Evolutionary conservation across 2,888 invertebrate genomes (phyloP), one percentile per base, ranked within the genome.

Genomic region (Ethmia dodecea): DNA sequence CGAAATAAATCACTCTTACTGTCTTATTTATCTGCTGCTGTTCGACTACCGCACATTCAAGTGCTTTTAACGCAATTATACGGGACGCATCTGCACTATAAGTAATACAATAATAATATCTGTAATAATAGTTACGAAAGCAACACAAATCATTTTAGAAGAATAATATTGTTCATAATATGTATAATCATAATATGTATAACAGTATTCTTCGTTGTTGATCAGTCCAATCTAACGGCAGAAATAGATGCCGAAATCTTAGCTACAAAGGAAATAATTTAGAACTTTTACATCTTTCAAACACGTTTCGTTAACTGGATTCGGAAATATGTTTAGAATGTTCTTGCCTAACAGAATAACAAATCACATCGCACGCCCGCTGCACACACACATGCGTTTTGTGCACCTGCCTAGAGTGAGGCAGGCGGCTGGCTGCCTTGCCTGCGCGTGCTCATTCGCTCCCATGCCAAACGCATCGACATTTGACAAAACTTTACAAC

Each of bases 1-100:
- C 49, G 49, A 73, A 73, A 77, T 78, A 78, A 78, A 74, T 73
- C 71, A 73, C 58, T 63, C 57, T n/a, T 55, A 60, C 60, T 63
- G 60, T 64, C 62, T 68, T 67, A 69, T 69, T 72, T 58, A 48
- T 22, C 47, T 52, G 49, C 52, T 49, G 57, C 56, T 36, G 36
- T 37, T 33, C 40, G 35, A 29, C 35, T 54, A 50, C 50, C 52
- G 50, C 50, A 37, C 42, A 36, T 31, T 45, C 45, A 47, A 66
- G 69, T 64, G 67, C 63, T 66, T 66, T 64, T 58, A 67, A 55
- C 48, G 48, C 49, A 46, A 47, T 36, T 43, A 40, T 27, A 22
- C 30, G 20, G 20, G 11, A 28, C 14, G 8, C 3, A 10, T 25
- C 10, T 10, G 5, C n/a, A 25, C 2, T 9, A 10, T 24, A 24